Conservation (phyloP, 2,797 vertebrate species). For the Sebastes oblongus region DNA sequence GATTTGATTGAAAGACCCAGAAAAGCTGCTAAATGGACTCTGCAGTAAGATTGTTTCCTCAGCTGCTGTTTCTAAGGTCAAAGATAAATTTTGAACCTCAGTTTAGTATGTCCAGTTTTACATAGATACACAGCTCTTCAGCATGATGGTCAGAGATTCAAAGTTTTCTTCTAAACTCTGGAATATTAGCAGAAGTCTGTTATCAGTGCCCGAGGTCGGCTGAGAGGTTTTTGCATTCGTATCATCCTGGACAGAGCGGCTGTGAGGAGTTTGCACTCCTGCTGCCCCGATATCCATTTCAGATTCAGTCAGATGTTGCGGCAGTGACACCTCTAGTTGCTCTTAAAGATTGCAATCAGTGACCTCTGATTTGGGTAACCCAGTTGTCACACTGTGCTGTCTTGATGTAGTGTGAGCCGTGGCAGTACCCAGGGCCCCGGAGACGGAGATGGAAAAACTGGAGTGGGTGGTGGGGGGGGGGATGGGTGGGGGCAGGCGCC, state of each 20-base stretch:
- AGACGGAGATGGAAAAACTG: conserved; percentile 55
- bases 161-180: conserved; percentile 10
- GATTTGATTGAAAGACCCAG: not conserved
- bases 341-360: conserved; percentile 80
- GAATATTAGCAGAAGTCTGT: not conserved
- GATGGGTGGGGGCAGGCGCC: no score
- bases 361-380: conserved; percentile 78
- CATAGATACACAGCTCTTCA: not conserved
- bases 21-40: not conserved
- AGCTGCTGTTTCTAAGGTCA: not conserved
- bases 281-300: conserved; percentile 68
- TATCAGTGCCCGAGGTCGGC: conserved; percentile 3
- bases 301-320: conserved; percentile 66
- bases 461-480: not conserved
- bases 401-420: conserved; percentile 61
- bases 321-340: conserved; percentile 72
- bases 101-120: not conserved
- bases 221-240: conserved; percentile 27
- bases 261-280: conserved; percentile 22
- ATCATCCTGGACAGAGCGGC: conserved; percentile 13
- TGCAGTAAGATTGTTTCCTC: not conserved
- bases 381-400: conserved; percentile 64
- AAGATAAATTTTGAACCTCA: not conserved
- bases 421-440: conserved; percentile 25
- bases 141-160: not conserved